Evolutionary conservation across 2,888 invertebrate species (phyloP), one percentile per base, ranked within the genome.

Genomic region (Harpalus rufipes): DNA sequence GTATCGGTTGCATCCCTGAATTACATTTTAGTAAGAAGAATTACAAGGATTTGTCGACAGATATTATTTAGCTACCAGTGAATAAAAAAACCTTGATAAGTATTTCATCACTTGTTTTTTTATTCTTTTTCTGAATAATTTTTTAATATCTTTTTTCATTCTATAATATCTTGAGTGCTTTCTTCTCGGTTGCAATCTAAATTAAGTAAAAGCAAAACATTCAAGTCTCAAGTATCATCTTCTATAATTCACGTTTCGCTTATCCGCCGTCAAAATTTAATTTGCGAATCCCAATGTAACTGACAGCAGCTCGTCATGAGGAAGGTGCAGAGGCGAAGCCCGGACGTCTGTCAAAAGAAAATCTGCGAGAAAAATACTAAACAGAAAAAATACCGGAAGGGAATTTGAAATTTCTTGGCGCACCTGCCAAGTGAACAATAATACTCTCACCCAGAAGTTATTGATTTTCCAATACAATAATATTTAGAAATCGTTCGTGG

Each of bases 281-380:
- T 63, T 63, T 63, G 63, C 63, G 63, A 63, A 10, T 63, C 63
- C 63, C 25, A 63, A 63, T 63, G 12, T 63, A 63, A 41, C 39
- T 72, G 72, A 72, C 72, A 72, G 72, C 25, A 72, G 25, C 72
- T 72, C 72, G 72, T 41, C 72, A 72, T 32, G n/a, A 41, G 41
- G 14, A 72, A 44, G 32, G n/a, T 65, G 8, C 63, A 63, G n/a
- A 25, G 7, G 16, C 32, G 1, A 5, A 7, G 59, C 5, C 32
- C 59, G 16, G 59, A 63, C 41, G 32, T 41, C 39, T 41, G 44
- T 72, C 72, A 72, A 72, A 72, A 72, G n/a, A 41, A 41, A 72
- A 72, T 39, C 44, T 39, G 44, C 14, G 72, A 44, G 72, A 44
- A 44, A 72, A 72, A 72, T 72, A 72, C 72, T 39, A 72, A 72